Base-by-base conservation (phyloP, 2,888 invertebrate species). In the Melitaea athalia region DNA sequence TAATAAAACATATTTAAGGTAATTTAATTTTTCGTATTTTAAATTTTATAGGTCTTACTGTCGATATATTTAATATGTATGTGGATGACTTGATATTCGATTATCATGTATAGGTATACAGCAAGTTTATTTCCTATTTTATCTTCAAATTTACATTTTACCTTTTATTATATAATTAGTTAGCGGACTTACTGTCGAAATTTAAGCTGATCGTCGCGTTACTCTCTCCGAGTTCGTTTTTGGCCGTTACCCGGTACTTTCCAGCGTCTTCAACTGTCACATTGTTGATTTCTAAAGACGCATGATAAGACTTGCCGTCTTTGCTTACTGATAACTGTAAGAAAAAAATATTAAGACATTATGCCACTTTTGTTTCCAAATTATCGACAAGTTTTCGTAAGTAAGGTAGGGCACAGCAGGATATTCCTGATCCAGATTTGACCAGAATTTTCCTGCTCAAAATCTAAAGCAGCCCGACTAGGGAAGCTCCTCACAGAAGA, bases 231-330 rank as follows among this genome's bases (percentile, higher is more conserved):
- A 98, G 95, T 93, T 98, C 98, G 94, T 98, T 99, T 94, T 99
- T 99, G 82, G 98, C 98, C 82, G 97, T 98, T 82, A 98, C 98
- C 94, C 98, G 96, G 93, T 98, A 98, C 94, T 98, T 98, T 86
- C 98, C 98, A 92, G 98, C 98, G 94, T 98, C 98, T 94, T 98
- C 98, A 82, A 98, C 98, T 75, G 98, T 98, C 80, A 98, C 98
- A 89, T 98, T 97, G 93, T 95, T 95, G 85, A 99, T 98, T 92
- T 97, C 97, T 89, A 99, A 94, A 75, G 97, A 96, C 82, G 98
- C 97, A 93, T 97, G 96, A 93, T 98, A 98, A 83, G 97, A 97
- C 90, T 98, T 97, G 77, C 97, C 97, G 88, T 98, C 98, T 90
- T 98, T 98, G 88, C 96, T 96, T 81, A 98, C 95, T 85, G 95